Evolutionary conservation across 2,113 vertebrate genomes (phyloP).

Genomic region (Anseranas semipalmata): DNA sequence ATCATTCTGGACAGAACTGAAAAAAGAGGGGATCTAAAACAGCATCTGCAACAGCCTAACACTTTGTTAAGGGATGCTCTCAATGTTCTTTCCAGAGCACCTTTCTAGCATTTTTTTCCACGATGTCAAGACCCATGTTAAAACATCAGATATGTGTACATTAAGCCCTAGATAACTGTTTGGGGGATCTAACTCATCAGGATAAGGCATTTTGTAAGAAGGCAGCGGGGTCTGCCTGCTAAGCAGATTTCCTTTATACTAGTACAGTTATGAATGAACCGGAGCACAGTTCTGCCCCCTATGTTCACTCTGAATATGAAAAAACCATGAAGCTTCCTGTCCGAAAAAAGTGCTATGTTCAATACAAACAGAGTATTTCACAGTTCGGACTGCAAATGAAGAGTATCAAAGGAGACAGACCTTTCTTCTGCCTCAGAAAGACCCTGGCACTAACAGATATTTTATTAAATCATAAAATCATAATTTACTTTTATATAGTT

Average conservation of each 20-base stretch:
- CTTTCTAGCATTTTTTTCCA: background rate
- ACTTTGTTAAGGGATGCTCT: background rate
- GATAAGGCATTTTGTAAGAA: background rate
- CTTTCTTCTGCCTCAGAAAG: background rate
- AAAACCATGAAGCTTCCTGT: background rate
- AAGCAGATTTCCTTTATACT: background rate
- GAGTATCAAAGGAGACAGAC: background rate
- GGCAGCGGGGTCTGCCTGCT: background rate
- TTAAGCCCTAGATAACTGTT: background rate
- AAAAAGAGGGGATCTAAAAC: background rate
- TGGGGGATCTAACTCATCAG: background rate
- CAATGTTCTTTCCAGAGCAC: background rate
- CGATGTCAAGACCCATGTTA: background rate
- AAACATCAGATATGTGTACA: background rate
- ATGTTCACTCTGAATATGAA: rapidly evolving
- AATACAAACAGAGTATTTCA: background rate
- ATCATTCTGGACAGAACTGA: background rate
- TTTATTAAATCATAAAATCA: background rate
- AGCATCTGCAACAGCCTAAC: background rate
- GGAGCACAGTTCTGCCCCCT: background rate
- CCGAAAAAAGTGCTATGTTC: background rate
- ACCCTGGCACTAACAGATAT: background rate
- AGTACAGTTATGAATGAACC: background rate
- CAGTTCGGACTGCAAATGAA: background rate
- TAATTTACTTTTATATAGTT: background rate